phyloP scores from a whole-genome alignment of 2,888 invertebrate species.

The Beris chalybata region DNA sequence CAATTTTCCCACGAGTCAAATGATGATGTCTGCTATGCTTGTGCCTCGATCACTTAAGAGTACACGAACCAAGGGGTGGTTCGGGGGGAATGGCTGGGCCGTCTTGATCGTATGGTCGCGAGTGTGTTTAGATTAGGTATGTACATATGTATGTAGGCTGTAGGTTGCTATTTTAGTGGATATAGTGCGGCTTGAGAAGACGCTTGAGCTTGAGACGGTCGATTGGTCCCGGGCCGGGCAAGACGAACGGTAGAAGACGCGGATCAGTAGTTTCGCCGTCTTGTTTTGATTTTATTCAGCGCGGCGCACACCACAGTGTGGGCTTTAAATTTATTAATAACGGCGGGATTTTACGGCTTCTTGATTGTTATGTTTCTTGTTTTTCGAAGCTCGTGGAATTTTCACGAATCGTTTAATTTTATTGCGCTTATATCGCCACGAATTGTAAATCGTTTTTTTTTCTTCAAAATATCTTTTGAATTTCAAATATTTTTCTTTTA shows the following conservation, averaged over 20 bases:
- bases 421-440: constrained; percentile 8
- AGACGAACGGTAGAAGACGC: constrained; percentile 10
- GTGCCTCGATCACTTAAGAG: constrained; percentile 19
- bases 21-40: constrained; percentile 31
- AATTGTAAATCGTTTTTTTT: too few species aligned
- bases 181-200: too few species aligned
- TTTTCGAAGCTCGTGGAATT: constrained; percentile 12
- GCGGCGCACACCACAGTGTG: constrained; percentile 8
- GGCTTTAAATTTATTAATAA: constrained; percentile 14
- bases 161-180: too few species aligned
- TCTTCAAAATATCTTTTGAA: too few species aligned
- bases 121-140: too few species aligned
- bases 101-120: too few species aligned
- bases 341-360: constrained; percentile 4
- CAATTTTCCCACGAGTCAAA: constrained; percentile 31
- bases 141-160: too few species aligned
- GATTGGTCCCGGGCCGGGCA: background rate
- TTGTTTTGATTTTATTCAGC: constrained; percentile 10
- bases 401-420: constrained; percentile 13
- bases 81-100: too few species aligned
- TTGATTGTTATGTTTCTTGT: background rate
- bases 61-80: too few species aligned
- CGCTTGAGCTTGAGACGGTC: too few species aligned
- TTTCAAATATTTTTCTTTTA: too few species aligned
- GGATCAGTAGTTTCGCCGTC: constrained; percentile 7